Evolutionary conservation across 2,888 invertebrate genomes (phyloP).

Genomic region (Nomada ruficornis): DNA sequence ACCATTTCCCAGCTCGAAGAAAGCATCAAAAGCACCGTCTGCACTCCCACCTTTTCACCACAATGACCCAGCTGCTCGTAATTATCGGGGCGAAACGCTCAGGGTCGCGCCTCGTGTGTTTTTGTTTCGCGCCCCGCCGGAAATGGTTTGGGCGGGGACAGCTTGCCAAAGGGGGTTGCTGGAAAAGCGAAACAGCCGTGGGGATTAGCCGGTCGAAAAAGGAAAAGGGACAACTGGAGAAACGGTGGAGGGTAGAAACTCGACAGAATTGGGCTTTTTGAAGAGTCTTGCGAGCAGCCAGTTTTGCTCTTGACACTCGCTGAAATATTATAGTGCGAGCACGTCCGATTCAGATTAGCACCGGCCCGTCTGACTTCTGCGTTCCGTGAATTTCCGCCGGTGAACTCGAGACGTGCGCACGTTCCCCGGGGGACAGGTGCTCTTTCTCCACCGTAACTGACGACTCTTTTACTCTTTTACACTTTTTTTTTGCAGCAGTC

Average conservation of each 20-base stretch:
- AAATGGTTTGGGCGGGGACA: conserved; percentile 18
- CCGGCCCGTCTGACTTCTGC: conserved; percentile 31
- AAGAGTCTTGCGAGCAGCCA: conserved; percentile 71
- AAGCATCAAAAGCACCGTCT: conserved; percentile 6
- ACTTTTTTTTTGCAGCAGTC: too few relatives aligned
- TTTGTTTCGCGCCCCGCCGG: conserved; percentile 41
- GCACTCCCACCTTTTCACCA: background rate
- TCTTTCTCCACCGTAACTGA: background rate
- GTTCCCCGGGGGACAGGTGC: conserved; percentile 44
- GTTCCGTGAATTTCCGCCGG: conserved; percentile 41
- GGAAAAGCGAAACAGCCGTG: conserved; percentile 50
- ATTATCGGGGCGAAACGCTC: conserved; percentile 53
- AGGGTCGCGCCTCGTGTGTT: conserved; percentile 41
- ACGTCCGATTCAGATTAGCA: conserved; percentile 77
- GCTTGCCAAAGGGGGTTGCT: conserved; percentile 36
- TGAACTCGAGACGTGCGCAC: conserved; percentile 11
- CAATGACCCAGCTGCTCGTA: conserved; percentile 31
- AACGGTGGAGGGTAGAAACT: conserved; percentile 25
- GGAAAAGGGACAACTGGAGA: conserved; percentile 20
- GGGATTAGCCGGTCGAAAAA: conserved; percentile 55
- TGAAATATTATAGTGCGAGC: conserved; percentile 80
- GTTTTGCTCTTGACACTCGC: conserved; percentile 76
- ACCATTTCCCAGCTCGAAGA: background rate
- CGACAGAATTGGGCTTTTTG: conserved; percentile 63
- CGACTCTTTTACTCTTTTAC: background rate